Conservation (phyloP, 1,140 invertebrate genomes). For the Myzus persicae region DNA sequence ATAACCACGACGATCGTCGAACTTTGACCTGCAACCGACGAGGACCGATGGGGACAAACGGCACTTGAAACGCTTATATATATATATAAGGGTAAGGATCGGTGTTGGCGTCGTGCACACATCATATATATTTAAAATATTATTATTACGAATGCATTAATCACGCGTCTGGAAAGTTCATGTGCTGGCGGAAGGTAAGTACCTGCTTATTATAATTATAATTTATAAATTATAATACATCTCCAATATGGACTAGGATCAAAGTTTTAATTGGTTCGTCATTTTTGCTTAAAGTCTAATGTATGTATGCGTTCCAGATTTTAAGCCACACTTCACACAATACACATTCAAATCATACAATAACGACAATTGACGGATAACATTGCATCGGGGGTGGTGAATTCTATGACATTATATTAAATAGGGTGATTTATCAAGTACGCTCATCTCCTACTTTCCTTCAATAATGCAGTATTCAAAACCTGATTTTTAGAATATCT, state of each 20-base stretch:
- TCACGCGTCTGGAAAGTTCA: slow-evolving; percentile 14
- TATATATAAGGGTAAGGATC: not conserved
- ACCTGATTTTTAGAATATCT: too few species aligned
- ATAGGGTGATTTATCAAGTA: too few species aligned
- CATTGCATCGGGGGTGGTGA: too few species aligned
- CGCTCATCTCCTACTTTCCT: too few species aligned
- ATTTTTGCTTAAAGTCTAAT: not conserved
- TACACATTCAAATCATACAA: not conserved
- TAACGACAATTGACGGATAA: not conserved
- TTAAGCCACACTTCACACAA: not conserved
- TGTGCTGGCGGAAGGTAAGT: not conserved
- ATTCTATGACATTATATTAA: not conserved
- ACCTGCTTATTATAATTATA: not conserved
- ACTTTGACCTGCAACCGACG: not conserved
- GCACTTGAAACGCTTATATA: not conserved
- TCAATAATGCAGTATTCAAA: too few species aligned
- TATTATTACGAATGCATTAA: not conserved
- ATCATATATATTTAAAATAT: not conserved
- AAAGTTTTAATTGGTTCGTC: not conserved
- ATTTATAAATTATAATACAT: not conserved
- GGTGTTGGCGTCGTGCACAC: not conserved
- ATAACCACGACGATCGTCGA: not conserved
- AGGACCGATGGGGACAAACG: not conserved
- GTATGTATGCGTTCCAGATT: not conserved
- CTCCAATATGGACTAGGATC: not conserved